A percentile compares a stretch with the other conserved stretches of the same genome.
Evolutionary conservation across 1,140 invertebrate genomes (phyloP).

Genomic region (Monomorium pharaonis): DNA sequence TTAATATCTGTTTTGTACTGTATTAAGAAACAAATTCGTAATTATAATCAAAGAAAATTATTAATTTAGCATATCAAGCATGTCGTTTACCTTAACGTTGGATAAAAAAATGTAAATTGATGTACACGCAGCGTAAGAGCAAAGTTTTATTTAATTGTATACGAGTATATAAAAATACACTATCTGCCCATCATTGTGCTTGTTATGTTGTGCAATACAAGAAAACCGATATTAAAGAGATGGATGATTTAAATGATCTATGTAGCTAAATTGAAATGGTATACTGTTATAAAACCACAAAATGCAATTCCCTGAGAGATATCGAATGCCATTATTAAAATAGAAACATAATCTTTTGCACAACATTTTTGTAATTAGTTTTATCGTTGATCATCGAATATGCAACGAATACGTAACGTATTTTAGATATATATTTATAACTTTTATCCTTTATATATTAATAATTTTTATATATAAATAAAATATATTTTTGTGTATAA

Average conservation of each 20-base stretch:
- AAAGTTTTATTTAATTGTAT: neutral
- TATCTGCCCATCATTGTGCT: neutral
- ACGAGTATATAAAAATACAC: neutral
- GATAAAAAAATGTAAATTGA: neutral
- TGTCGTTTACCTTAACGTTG: neutral
- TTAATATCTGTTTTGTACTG: neutral
- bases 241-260: neutral
- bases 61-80: neutral
- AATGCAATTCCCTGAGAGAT: neutral
- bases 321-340: conserved; percentile 9
- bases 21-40: neutral
- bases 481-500: neutral
- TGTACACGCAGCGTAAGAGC: neutral
- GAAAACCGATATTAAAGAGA: conserved; percentile 5
- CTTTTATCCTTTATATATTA: neutral
- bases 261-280: conserved; percentile 12
- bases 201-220: neutral
- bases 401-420: neutral
- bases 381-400: neutral
- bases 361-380: neutral
- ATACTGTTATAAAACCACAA: neutral
- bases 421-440: neutral
- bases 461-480: neutral
- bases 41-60: neutral
- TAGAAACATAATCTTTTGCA: neutral